Evolutionary conservation across 2,797 vertebrate genomes (phyloP).

Genomic region (Lutjanus campechanus): DNA sequence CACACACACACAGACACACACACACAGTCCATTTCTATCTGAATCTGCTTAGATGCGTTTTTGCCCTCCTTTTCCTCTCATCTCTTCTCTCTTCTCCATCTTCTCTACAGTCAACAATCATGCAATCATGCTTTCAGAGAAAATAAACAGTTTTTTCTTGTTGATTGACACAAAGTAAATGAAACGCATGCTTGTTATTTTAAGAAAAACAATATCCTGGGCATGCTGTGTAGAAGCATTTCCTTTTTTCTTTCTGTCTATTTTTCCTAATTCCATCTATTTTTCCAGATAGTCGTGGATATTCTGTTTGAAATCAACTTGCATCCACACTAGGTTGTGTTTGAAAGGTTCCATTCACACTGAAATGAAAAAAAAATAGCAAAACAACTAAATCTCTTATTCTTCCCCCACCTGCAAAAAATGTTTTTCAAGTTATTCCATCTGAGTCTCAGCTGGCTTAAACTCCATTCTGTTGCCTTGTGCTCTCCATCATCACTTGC

Average conservation of each 20-base stretch:
- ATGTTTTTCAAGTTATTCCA: not conserved
- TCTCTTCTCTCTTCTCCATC: not conserved
- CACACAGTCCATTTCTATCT: not conserved
- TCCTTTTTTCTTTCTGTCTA: not conserved
- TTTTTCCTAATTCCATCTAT: not conserved
- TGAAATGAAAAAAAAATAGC: not conserved
- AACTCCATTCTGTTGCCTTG: not conserved
- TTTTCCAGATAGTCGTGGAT: not conserved
- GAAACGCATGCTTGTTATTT: too few relatives aligned
- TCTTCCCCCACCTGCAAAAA: not conserved
- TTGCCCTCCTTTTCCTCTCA: not conserved
- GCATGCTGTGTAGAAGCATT: not conserved
- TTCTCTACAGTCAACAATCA: not conserved
- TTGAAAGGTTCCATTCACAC: not conserved
- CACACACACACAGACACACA: conserved; percentile 12
- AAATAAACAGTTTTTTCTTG: not conserved
- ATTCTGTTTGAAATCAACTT: not conserved
- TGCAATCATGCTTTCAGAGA: not conserved
- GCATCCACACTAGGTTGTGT: not conserved
- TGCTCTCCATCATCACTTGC: not conserved
- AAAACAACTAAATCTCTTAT: not conserved
- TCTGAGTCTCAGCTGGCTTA: not conserved
- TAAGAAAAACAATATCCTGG: not conserved
- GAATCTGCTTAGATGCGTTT: not conserved
- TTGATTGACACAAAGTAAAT: not conserved